Percentiles rank a stretch among this genome's conserved stretches.
Evolutionary conservation across 2,113 vertebrate species (phyloP).

Genomic region (Oncorhynchus gorbuscha): DNA sequence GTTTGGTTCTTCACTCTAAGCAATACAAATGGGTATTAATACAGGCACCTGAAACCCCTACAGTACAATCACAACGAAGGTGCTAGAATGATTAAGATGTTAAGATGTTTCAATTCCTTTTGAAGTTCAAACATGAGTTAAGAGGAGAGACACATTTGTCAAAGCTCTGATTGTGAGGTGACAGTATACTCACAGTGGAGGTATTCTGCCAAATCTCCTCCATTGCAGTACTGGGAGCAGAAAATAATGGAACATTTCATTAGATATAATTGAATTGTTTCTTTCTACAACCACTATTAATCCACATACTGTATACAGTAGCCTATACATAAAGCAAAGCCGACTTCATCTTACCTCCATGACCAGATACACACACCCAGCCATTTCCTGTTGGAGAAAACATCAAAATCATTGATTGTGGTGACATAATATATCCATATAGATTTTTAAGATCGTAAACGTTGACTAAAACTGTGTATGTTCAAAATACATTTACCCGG

Average conservation of each 20-base stretch:
- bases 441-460: not conserved
- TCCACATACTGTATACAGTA: not conserved
- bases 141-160: not conserved
- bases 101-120: not conserved
- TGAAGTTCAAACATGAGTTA: not conserved
- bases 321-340: too few relatives aligned
- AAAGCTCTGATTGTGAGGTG: not conserved
- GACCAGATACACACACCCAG: conserved; percentile 93
- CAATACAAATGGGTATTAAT: not conserved
- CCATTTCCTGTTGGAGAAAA: conserved; percentile 81
- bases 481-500: not conserved
- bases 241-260: conserved; percentile 23
- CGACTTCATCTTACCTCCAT: conserved; percentile 88
- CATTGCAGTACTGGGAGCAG: conserved; percentile 90
- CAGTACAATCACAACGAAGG: not conserved
- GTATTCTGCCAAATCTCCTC: conserved; percentile 95
- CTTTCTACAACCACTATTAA: not conserved
- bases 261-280: conserved; percentile 2
- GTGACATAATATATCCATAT: not conserved
- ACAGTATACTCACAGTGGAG: conserved; percentile 87
- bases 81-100: not conserved
- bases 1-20: not conserved
- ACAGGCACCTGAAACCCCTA: not conserved
- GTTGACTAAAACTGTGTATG: not conserved
- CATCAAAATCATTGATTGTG: conserved; percentile 37